Conservation (phyloP, 2,113 vertebrate species). For the Genyomyrus donnyi region DNA sequence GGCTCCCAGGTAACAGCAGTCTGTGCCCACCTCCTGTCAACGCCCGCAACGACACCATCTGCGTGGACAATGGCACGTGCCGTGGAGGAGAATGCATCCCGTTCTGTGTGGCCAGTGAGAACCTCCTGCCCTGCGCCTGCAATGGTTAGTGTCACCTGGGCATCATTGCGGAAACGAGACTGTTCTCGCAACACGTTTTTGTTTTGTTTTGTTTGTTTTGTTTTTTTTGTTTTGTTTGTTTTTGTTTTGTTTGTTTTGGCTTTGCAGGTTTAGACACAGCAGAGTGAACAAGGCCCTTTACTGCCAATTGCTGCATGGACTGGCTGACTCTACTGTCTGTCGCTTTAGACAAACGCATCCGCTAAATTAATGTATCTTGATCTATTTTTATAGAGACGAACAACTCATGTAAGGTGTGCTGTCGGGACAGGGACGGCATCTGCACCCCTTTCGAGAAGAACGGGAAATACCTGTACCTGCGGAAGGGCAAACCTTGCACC, state of each 20-base stretch:
- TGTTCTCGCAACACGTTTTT: background rate
- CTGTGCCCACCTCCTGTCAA: conserved; percentile 81
- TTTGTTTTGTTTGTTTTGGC: background rate
- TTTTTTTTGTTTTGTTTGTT: background rate
- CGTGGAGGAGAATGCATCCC: conserved; percentile 78
- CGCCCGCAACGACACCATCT: conserved; percentile 66
- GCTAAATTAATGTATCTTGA: background rate
- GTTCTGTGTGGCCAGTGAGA: conserved; percentile 79
- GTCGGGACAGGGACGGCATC: conserved; percentile 58
- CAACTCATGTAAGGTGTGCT: conserved; percentile 92
- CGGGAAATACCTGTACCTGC: conserved; percentile 66
- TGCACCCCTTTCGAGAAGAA: conserved; percentile 62
- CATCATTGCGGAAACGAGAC: background rate
- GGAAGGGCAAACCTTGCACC: conserved; percentile 93
- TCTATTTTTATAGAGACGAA: conserved; percentile 66
- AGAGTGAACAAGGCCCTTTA: background rate
- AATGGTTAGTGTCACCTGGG: conserved; percentile 63
- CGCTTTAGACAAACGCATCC: background rate
- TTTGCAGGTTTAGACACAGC: background rate
- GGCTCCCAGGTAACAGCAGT: conserved; percentile 71
- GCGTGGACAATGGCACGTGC: conserved; percentile 84
- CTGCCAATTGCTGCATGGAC: background rate
- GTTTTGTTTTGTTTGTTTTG: no score
- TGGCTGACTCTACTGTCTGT: background rate
- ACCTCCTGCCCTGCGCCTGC: conserved; percentile 77